Base-by-base conservation (phyloP, 1,140 invertebrate species). In the Drosophila sucinea region DNA sequence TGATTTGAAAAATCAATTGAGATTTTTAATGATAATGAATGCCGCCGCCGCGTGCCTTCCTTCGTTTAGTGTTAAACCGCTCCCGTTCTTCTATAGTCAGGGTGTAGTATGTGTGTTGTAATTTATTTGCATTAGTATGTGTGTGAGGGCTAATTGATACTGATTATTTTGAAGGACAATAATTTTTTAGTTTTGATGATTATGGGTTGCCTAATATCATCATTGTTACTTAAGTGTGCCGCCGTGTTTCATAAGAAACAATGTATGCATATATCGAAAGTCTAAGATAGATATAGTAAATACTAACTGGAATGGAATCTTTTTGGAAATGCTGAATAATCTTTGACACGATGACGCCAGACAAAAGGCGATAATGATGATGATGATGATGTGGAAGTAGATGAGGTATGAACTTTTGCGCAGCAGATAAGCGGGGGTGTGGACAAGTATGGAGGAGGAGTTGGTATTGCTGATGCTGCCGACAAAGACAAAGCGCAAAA, bases 161-260 rank as follows among this genome's bases (percentile, higher is more conserved):
- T 81, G 84, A 90, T 89, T 89, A 90, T 73, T 89, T 90, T 89
- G 84, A 85, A 89, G 84, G 84, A 90, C 84, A 89, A 74, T 80
- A 47, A 60, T 25, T 58, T 51, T 57, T 66, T 47, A 55, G 60
- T 73, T 73, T 71, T 69, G 79, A 87, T 51, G 44, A 51, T 27
- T 51, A 38, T 38, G 35, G 10, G 44, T 87, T 86, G 83, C 79
- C 67, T 65, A 86, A 86, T 75, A 72, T 66, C 30, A 35, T 35
- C 8, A 35, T 0, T 6, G 1, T 23, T 40, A 41, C 30, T 10
- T 35, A 32, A 65, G 47, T 27, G 74, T 3, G 35, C 35, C 10
- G 35, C 35, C 10, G 7, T 17, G 27, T 76, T 69, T 76, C 58
- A 44, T 77, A 77, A 70, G 66, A 66, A 77, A 51, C 44, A 1